Percentiles rank a stretch among this genome's conserved stretches.
phyloP scores from a whole-genome alignment of 2,797 vertebrate genomes.

The Novumbra hubbsi region DNA sequence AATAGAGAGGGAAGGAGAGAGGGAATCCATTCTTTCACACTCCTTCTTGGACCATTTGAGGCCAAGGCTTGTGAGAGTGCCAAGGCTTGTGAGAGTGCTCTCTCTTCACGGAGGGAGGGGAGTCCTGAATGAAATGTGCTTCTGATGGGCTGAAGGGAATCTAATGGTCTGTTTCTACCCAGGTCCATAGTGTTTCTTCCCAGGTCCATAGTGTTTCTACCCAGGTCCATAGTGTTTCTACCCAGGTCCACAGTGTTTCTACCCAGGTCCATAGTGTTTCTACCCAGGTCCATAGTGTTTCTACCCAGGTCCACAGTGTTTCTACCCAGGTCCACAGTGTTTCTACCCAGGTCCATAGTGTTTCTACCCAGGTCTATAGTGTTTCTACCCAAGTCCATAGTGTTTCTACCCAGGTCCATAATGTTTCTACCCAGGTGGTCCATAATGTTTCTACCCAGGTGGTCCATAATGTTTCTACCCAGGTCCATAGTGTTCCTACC shows the following conservation, averaged over 20 bases:
- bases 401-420: too few species aligned
- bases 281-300: too few species aligned
- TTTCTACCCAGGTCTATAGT: too few species aligned
- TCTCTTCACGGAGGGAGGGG: neutral
- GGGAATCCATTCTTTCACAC: neutral
- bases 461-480: neutral
- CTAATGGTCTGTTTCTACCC: neutral
- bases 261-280: neutral
- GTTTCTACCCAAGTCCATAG: neutral
- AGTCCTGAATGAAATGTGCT: slow-evolving; percentile 6
- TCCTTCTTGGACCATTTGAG: neutral
- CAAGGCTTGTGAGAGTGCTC: too few species aligned
- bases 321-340: too few species aligned
- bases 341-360: neutral
- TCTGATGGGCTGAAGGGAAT: slow-evolving; percentile 4
- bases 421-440: neutral
- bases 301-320: neutral
- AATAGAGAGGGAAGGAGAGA: neutral
- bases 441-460: too few species aligned
- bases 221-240: neutral
- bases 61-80: neutral
- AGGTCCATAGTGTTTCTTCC: neutral
- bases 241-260: too few species aligned
- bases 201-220: neutral
- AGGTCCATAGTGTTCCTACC: neutral